phyloP scores from a whole-genome alignment of 2,888 invertebrate genomes.

The Diplolepis rosae region DNA sequence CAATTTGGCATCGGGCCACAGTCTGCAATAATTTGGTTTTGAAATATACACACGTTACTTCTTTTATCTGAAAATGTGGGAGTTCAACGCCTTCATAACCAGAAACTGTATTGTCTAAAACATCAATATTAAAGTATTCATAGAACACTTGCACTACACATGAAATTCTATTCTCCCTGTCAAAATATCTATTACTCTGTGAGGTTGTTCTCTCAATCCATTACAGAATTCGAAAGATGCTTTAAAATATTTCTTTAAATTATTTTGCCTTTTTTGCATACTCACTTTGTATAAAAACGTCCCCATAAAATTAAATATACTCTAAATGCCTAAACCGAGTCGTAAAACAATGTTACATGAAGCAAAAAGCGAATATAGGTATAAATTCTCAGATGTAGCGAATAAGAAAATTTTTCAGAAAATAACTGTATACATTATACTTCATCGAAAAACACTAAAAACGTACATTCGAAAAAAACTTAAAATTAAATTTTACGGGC shows the following conservation, averaged over 20 bases:
- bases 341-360: background rate
- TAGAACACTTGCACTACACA: too few species aligned
- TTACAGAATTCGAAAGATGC: too few species aligned
- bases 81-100: constrained; percentile 13
- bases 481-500: background rate
- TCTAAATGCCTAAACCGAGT: background rate
- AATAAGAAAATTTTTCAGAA: background rate
- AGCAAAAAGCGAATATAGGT: background rate
- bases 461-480: background rate
- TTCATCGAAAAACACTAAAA: background rate
- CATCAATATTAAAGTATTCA: too few species aligned
- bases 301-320: too few species aligned
- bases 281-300: too few species aligned
- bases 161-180: too few species aligned
- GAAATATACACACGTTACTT: constrained; percentile 6
- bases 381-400: background rate
- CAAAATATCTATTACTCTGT: too few species aligned
- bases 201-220: too few species aligned
- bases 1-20: constrained; percentile 4
- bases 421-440: background rate
- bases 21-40: constrained; percentile 6
- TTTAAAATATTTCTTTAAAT: too few species aligned
- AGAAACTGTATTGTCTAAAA: too few species aligned
- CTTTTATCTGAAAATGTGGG: constrained; percentile 14
- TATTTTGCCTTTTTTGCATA: too few species aligned